These are phyloP conservation scores for Osmerus eperlanus DNA, from an alignment of 2,113 vertebrate genomes.

Conservation along the genomic window DNA sequence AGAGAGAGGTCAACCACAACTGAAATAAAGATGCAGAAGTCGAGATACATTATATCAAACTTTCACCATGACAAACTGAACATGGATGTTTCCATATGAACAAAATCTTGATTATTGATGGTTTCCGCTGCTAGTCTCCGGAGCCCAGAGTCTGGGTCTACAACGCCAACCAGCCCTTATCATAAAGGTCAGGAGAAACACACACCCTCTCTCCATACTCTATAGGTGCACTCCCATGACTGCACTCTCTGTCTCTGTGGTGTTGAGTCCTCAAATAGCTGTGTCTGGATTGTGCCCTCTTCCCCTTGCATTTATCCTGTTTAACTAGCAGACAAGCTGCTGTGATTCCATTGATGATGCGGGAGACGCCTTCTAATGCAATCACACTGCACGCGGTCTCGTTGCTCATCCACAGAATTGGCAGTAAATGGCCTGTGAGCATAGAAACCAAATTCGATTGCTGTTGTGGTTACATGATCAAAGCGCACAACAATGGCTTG, in stretches of 20 bases:
- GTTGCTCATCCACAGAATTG: slow-evolving; percentile 55
- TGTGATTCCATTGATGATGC: slow-evolving; percentile 37
- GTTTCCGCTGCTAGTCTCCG: no score
- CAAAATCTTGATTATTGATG: no score
- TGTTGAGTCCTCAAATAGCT: neutral
- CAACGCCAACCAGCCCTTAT: no score
- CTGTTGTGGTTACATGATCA: slow-evolving; percentile 38
- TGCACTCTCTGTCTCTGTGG: neutral
- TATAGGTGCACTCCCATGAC: no score
- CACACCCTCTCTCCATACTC: no score
- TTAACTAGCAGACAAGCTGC: slow-evolving; percentile 44
- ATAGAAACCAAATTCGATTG: slow-evolving; percentile 45
- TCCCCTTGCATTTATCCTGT: slow-evolving; percentile 23
- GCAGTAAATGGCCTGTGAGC: slow-evolving; percentile 47
- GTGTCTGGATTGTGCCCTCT: slow-evolving; percentile 3
- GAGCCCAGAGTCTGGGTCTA: no score
- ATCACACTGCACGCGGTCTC: slow-evolving; percentile 45
- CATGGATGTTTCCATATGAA: no score
- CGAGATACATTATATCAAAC: no score
- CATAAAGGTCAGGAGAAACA: no score
- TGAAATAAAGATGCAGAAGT: no score
- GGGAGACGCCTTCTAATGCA: slow-evolving; percentile 36
- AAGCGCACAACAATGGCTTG: slow-evolving; percentile 44
- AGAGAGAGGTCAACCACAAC: no score
- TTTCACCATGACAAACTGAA: no score